These are phyloP conservation scores for Ceratina australensis DNA, from an alignment of 1,140 invertebrate species.

Conservation along the genomic window DNA sequence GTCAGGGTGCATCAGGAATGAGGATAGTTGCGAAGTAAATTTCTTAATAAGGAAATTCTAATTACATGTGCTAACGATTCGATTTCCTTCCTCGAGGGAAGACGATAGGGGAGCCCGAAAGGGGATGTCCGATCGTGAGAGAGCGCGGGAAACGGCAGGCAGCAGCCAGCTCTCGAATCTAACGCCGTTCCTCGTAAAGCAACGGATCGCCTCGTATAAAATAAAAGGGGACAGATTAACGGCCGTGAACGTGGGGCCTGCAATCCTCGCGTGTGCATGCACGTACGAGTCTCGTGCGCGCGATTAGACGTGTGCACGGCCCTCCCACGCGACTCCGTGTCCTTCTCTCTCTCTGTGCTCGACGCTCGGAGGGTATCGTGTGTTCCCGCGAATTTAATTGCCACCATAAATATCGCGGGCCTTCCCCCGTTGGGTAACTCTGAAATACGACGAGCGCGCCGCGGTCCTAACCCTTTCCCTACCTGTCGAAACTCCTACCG, in stretches of 20 bases:
- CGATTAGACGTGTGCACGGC: slow-evolving; percentile 49
- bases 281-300: slow-evolving; percentile 40
- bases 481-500: neutral
- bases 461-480: neutral
- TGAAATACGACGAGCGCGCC: slow-evolving; percentile 27
- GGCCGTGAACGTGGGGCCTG: slow-evolving; percentile 40
- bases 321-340: slow-evolving; percentile 53
- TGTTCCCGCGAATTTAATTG: slow-evolving; percentile 73
- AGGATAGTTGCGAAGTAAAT: no score
- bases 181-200: slow-evolving; percentile 58
- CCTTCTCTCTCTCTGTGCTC: neutral
- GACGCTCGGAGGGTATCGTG: slow-evolving; percentile 57
- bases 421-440: slow-evolving; percentile 1
- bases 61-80: neutral
- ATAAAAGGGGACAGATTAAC: slow-evolving; percentile 68
- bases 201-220: slow-evolving; percentile 66
- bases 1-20: no score
- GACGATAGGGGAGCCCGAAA: neutral
- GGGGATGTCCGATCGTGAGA: slow-evolving; percentile 11
- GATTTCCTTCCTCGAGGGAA: neutral
- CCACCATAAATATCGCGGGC: slow-evolving; percentile 69
- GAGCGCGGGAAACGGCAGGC: slow-evolving; percentile 49
- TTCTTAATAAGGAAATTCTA: no score
- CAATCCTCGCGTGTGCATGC: slow-evolving; percentile 41
- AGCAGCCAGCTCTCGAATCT: slow-evolving; percentile 41